Base-by-base conservation (phyloP, 2,797 vertebrate genomes). In the Eulemur rubriventer region DNA sequence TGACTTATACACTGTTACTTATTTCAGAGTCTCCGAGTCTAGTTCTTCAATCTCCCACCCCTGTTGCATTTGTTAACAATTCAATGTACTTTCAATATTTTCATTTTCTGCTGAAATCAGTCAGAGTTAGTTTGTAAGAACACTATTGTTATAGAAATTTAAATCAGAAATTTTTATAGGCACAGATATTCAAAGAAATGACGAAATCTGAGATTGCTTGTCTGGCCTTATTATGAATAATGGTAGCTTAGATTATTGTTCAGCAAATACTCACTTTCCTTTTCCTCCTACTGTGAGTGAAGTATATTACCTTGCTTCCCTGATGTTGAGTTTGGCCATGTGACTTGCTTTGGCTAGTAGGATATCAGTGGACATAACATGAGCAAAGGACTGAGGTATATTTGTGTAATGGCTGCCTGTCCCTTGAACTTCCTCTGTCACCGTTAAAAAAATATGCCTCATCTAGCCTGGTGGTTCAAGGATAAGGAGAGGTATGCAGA, bases 151-250 rank as follows among this genome's bases (percentile, higher is more conserved):
- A 63, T 0, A 50, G 41, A 92, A 41, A 86, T 92, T 83, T 73
- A 80, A 88, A 88, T 76, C 20, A 90, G 28, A 90, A 79, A 38
- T 76, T 90, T 96, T 79, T 82, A 2, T 72, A 57, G 65, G 35
- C 24, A 81, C 35, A 86, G 57, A 30, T 10, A 70, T 70, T 93
- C 38, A 88, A 80, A 84, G 63, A 93, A 84, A 46, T 61, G 55
- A 41, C 13, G 4, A 20, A 8, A 22, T 30, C 67, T 55, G 18
- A 14, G 16, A 73, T 83, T 79, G 41, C 35, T 48, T 88, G 46
- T 78, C 52, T 82, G 55, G 46, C 20, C 13, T 72, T 69, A 22
- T 14, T 79, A 46, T 38, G 46, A 1, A 43, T 93, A 84, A 72
- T 67, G 41, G 16, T 69, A 73, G 33, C 43, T 72, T 52, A 55